phyloP scores from a whole-genome alignment of 2,797 vertebrate genomes.

The Sternarchorhynchus goeldii region DNA sequence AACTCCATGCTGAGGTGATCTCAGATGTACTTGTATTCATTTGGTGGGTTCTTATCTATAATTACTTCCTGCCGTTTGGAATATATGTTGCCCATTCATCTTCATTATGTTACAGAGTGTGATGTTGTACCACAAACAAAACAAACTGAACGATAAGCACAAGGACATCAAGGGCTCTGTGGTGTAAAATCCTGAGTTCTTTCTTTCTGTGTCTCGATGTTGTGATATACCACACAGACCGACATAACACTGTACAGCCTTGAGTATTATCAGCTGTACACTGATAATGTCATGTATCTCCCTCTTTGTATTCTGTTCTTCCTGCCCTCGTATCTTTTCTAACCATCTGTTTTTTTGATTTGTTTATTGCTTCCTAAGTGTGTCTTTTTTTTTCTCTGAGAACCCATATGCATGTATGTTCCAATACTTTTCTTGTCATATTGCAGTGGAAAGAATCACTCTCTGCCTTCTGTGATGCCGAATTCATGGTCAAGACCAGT shows the following conservation, averaged over 20 bases:
- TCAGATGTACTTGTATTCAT: too few species aligned
- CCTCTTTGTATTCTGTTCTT: not conserved
- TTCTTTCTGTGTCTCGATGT: not conserved
- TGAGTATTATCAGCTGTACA: not conserved
- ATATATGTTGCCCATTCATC: too few species aligned
- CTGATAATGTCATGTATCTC: too few species aligned
- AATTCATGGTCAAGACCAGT: slow-evolving; percentile 53
- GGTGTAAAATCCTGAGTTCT: not conserved
- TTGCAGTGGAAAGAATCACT: slow-evolving; percentile 72
- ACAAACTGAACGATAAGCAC: not conserved
- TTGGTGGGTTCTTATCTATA: too few species aligned
- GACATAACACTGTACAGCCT: slow-evolving; percentile 8
- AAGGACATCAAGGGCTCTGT: not conserved
- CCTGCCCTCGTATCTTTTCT: not conserved
- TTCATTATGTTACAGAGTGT: not conserved
- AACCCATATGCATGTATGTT: not conserved
- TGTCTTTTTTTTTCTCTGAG: not conserved
- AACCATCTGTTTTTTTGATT: not conserved
- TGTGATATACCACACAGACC: not conserved
- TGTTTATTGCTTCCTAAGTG: not conserved
- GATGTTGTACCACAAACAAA: not conserved
- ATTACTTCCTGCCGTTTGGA: too few species aligned
- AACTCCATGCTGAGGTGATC: too few species aligned
- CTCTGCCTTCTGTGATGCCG: slow-evolving; percentile 64
- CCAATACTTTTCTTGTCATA: slow-evolving; percentile 7